Evolutionary conservation across 2,113 vertebrate genomes (phyloP).

Genomic region (Eolophus roseicapilla): DNA sequence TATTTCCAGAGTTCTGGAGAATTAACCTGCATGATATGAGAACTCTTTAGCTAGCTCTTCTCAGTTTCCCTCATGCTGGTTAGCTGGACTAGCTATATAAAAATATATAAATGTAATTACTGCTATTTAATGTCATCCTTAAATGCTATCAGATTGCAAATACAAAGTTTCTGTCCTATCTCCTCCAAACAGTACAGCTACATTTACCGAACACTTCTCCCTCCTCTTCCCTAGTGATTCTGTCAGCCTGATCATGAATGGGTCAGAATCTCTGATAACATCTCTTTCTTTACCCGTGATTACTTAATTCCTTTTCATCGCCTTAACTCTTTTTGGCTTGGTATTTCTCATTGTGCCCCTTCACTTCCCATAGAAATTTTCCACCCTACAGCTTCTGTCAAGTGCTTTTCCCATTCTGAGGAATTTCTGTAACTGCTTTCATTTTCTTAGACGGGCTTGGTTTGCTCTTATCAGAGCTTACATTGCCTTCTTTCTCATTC

Average conservation of each 20-base stretch:
- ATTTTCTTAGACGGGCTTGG: not conserved
- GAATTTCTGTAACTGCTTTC: not conserved
- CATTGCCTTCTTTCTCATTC: not conserved
- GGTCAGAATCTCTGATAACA: not conserved
- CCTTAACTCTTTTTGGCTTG: not conserved
- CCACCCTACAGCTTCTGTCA: not conserved
- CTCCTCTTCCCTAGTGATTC: not conserved
- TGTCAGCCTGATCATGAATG: not conserved
- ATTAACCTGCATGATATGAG: not conserved
- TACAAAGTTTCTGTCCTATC: not conserved
- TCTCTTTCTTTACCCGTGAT: not conserved
- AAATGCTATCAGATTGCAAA: not conserved
- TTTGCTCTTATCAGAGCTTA: not conserved
- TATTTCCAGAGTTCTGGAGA: not conserved
- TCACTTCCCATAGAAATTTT: not conserved
- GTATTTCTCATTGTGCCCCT: not conserved
- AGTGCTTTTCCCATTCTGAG: not conserved
- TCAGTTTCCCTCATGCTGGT: not conserved
- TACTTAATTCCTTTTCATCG: not conserved
- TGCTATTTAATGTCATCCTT: not conserved
- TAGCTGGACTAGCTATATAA: not conserved
- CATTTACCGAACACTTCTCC: not conserved
- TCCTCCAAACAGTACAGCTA: not conserved
- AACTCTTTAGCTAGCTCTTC: not conserved
- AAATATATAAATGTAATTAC: not conserved